Percentiles rank a stretch among this genome's conserved stretches.
Evolutionary conservation across 2,888 invertebrate species (phyloP).

Genomic region (Eilema griseolum): DNA sequence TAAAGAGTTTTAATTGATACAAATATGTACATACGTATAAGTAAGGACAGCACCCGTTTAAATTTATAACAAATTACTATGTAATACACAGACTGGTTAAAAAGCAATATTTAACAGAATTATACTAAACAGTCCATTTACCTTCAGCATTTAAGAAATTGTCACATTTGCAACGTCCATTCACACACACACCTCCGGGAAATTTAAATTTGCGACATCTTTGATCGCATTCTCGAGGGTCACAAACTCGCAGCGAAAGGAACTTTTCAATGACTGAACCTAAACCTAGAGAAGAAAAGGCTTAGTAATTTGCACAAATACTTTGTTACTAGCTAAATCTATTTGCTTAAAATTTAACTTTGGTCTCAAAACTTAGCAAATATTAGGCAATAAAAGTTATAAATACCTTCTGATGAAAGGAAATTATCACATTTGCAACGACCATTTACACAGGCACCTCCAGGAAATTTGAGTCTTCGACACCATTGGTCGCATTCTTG

Average conservation of each 20-base stretch:
- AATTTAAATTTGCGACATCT: conserved; percentile 53
- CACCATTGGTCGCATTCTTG: conserved; percentile 59
- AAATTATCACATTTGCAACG: conserved; percentile 56
- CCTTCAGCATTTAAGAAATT: conserved; percentile 13
- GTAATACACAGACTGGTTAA: too few species aligned
- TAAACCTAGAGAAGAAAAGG: background rate
- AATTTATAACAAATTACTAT: too few species aligned
- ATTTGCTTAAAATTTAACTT: too few species aligned
- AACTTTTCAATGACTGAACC: background rate
- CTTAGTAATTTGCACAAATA: too few species aligned
- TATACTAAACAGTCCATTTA: background rate
- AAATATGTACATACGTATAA: too few species aligned
- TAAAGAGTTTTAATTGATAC: too few species aligned
- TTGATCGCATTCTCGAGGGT: conserved; percentile 28
- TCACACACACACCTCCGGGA: conserved; percentile 56
- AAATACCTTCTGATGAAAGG: background rate
- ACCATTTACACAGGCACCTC: conserved; percentile 56
- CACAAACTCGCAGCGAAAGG: conserved; percentile 25
- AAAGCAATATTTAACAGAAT: too few species aligned
- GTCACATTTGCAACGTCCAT: conserved; percentile 59
- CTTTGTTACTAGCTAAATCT: too few species aligned
- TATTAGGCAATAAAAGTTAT: background rate
- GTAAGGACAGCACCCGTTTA: too few species aligned
- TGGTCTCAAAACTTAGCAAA: too few species aligned
- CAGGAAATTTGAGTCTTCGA: conserved; percentile 53